Conservation (phyloP, 2,113 vertebrate species). For the Riparia riparia region DNA sequence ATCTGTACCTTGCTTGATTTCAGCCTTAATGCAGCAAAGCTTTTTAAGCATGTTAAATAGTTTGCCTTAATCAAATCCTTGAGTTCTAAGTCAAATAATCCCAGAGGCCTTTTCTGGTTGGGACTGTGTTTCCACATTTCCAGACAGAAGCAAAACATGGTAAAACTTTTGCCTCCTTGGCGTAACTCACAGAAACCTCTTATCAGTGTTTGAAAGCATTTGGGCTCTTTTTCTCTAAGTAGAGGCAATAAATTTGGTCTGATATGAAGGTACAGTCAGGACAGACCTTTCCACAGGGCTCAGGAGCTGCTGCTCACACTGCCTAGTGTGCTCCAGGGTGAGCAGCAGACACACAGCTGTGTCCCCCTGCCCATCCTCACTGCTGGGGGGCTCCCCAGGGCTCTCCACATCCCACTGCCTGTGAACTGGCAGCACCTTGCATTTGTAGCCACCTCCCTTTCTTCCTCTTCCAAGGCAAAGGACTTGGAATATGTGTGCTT, state of each 20-base stretch:
- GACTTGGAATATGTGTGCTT: not conserved
- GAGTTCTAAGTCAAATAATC: not conserved
- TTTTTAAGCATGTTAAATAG: not conserved
- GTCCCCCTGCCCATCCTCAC: too few relatives aligned
- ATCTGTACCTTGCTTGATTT: slow-evolving; percentile 12
- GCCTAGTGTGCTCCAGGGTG: not conserved
- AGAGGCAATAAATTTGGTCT: not conserved
- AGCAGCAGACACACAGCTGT: not conserved
- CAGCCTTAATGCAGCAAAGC: not conserved
- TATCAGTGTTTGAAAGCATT: not conserved
- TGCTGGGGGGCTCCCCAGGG: not conserved
- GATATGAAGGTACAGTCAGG: not conserved
- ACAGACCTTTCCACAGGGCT: not conserved
- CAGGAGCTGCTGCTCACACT: not conserved
- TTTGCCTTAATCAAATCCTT: not conserved
- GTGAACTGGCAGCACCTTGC: not conserved
- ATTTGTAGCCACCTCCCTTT: not conserved
- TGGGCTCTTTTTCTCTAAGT: not conserved
- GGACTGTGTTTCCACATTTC: not conserved
- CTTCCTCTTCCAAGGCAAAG: not conserved
- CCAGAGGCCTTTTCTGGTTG: not conserved
- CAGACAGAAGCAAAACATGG: slow-evolving; percentile 1
- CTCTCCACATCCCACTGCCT: not conserved
- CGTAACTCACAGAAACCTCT: not conserved
- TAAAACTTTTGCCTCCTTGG: not conserved